phyloP scores from a whole-genome alignment of 2,113 vertebrate genomes.

The Trinectes maculatus region DNA sequence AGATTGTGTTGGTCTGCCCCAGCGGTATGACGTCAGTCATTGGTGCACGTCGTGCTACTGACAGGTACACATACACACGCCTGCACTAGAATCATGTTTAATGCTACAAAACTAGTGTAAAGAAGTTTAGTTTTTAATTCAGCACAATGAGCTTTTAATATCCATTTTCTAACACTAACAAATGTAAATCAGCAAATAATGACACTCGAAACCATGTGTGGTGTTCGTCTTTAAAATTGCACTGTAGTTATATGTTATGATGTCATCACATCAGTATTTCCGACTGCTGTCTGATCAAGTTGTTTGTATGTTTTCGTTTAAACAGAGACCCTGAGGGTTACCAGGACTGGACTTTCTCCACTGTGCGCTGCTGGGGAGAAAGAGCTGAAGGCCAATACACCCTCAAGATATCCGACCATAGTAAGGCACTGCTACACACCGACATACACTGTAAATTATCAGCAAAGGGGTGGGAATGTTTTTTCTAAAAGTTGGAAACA shows the following conservation, averaged over 20 bases:
- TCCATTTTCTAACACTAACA: neutral
- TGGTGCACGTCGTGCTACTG: conserved; percentile 86
- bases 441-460: neutral
- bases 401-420: conserved; percentile 86
- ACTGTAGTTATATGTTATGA: neutral
- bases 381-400: conserved; percentile 86
- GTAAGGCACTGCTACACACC: conserved; percentile 72
- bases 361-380: conserved; percentile 97
- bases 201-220: neutral
- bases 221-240: neutral
- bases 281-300: neutral
- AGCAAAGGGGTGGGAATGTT: neutral
- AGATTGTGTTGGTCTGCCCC: conserved; percentile 89
- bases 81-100: neutral
- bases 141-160: too few relatives aligned
- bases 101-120: neutral
- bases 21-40: conserved; percentile 93
- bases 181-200: neutral
- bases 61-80: conserved; percentile 79
- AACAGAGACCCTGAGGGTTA: conserved; percentile 87
- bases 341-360: conserved; percentile 96
- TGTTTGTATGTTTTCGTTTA: neutral
- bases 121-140: neutral
- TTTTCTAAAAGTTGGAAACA: neutral
- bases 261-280: neutral